Conservation (phyloP, 2,888 invertebrate species). For the Plagodis dolabraria region DNA sequence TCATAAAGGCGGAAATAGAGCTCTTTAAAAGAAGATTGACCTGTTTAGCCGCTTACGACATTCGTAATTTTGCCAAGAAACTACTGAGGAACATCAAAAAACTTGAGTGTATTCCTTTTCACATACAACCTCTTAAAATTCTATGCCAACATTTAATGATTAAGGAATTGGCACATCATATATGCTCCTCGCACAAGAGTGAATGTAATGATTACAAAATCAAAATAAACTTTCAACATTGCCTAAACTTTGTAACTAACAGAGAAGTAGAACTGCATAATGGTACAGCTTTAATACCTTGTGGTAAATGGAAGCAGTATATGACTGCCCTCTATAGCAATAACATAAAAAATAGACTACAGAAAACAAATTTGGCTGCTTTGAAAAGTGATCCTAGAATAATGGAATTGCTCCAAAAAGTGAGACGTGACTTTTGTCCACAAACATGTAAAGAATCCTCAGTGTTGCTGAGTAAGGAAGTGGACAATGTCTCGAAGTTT, state of each 20-base stretch:
- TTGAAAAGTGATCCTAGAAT: slow-evolving; percentile 68
- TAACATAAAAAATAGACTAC: slow-evolving; percentile 66
- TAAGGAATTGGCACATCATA: slow-evolving; percentile 66
- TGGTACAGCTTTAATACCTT: slow-evolving; percentile 82
- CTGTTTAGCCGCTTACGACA: slow-evolving; percentile 60
- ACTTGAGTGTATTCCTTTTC: slow-evolving; percentile 38
- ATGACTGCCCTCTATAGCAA: slow-evolving; percentile 74
- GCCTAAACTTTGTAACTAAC: slow-evolving; percentile 79
- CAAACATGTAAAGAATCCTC: slow-evolving; percentile 37
- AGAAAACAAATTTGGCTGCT: slow-evolving; percentile 49
- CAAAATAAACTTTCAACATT: slow-evolving; percentile 81
- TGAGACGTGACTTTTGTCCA: slow-evolving; percentile 48
- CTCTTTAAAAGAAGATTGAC: slow-evolving; percentile 60
- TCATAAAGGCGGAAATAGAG: slow-evolving; percentile 64
- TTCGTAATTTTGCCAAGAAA: slow-evolving; percentile 68
- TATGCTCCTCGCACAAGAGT: slow-evolving; percentile 52
- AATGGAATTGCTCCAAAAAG: slow-evolving; percentile 56
- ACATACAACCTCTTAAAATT: slow-evolving; percentile 53
- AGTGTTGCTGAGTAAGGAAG: slow-evolving; percentile 60
- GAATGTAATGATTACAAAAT: slow-evolving; percentile 59
- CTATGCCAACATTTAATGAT: slow-evolving; percentile 66
- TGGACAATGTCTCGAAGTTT: slow-evolving; percentile 64
- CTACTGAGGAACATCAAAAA: slow-evolving; percentile 61
- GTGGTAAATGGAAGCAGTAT: slow-evolving; percentile 83
- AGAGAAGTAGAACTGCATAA: slow-evolving; percentile 78